Evolutionary conservation across 2,888 invertebrate genomes (phyloP).

Genomic region (Trissoscelio sp.): DNA sequence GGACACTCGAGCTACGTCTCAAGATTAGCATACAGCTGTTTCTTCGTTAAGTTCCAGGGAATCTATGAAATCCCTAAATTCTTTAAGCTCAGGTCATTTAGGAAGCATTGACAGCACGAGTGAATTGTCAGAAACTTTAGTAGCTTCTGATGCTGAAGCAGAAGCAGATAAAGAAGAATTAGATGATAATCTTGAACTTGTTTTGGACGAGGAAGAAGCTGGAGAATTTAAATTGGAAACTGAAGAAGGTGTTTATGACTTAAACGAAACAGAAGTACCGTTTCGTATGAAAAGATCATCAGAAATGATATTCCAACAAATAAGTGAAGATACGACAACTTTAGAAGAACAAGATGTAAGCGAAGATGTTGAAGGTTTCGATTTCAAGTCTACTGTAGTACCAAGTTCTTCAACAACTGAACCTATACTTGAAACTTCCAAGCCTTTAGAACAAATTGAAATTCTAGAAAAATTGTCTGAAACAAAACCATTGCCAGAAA

Average conservation of each 20-base stretch:
- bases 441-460: conserved; percentile 85
- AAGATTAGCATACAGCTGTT: conserved; percentile 93
- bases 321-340: conserved; percentile 84
- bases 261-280: conserved; percentile 84
- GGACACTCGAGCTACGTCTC: no score
- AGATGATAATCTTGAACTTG: conserved; percentile 84
- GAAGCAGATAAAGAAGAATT: conserved; percentile 89
- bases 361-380: conserved; percentile 83
- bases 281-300: conserved; percentile 92
- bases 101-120: conserved; percentile 94
- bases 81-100: conserved; percentile 94
- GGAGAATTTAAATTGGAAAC: conserved; percentile 48
- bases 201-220: conserved; percentile 81
- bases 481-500: conserved; percentile 30
- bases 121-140: conserved; percentile 95
- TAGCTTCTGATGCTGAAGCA: conserved; percentile 92
- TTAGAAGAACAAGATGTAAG: conserved; percentile 50
- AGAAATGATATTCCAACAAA: conserved; percentile 94
- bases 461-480: conserved; percentile 84
- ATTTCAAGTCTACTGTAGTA: conserved; percentile 80
- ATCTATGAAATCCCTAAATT: conserved; percentile 95
- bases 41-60: conserved; percentile 95
- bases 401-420: conserved; percentile 74
- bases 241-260: conserved; percentile 77
- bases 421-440: conserved; percentile 69